Evolutionary conservation across 1,140 invertebrate genomes (phyloP).

Genomic region (Aphelenchoides besseyi): DNA sequence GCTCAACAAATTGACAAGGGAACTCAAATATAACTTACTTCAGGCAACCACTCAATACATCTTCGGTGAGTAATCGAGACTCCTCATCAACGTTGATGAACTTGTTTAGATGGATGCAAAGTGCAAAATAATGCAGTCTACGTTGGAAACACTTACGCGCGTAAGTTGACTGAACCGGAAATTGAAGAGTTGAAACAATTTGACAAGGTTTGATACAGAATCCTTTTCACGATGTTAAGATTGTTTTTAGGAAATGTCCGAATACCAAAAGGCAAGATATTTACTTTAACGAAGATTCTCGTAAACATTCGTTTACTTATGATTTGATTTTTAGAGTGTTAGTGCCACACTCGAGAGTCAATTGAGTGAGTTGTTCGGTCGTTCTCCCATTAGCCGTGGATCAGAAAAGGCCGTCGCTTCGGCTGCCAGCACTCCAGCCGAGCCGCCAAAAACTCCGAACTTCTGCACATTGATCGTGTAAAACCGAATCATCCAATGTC

Average conservation of each 20-base stretch:
- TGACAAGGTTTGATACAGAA: constrained; percentile 27
- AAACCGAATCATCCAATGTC: constrained; percentile 18
- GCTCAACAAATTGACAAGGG: no score
- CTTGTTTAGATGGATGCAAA: constrained; percentile 33
- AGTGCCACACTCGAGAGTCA: constrained; percentile 41
- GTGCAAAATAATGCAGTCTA: constrained; percentile 59
- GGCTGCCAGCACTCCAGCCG: constrained; percentile 22
- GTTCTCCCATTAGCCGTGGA: constrained; percentile 14
- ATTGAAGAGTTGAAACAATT: constrained; percentile 52
- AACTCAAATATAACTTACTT: constrained; percentile 51
- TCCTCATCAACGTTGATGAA: neutral
- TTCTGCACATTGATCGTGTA: constrained; percentile 50
- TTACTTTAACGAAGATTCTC: neutral
- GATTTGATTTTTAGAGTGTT: no score
- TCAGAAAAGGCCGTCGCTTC: constrained; percentile 22
- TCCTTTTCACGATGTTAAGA: neutral
- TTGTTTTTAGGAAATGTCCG: constrained; percentile 34
- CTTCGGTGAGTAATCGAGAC: constrained; percentile 35
- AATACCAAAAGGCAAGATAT: constrained; percentile 34
- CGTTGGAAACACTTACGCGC: constrained; percentile 52
- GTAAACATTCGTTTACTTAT: constrained; percentile 18
- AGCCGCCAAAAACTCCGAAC: constrained; percentile 44
- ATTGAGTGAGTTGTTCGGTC: constrained; percentile 38
- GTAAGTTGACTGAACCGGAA: constrained; percentile 48
- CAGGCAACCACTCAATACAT: constrained; percentile 61